Evolutionary conservation across 2,797 vertebrate species (phyloP), one percentile per base, ranked within the genome.

Genomic region (Moxostoma hubbsi): DNA sequence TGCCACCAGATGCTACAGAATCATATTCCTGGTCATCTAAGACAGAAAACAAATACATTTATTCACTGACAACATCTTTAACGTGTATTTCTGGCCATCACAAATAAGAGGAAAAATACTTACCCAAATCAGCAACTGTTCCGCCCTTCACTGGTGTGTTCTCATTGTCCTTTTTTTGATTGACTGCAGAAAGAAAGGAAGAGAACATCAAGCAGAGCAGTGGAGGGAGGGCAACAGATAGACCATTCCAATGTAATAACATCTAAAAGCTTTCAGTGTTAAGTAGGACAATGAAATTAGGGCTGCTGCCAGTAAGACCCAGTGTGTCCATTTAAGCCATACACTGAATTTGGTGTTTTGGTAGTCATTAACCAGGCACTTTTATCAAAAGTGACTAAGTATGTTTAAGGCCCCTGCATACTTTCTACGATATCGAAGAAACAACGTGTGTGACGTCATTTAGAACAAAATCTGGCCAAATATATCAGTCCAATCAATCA

Each of bases 21-120:
- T 97, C 97, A 73, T 99, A 96, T 86, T 99, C 98, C 88, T 98
- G 96, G 64, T 99, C 97, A 93, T 99, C 98, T 99, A 91, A 73
- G 24, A 67, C 1, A 65, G 12, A 8, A 66, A 73, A 55, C 5
- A n/a, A 49, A 50, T 50, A 0, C 5, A 18, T 12, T 2, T 6
- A 5, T 9, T 53, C 1, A 51, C 80, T 65, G 9, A n/a, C 9
- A 12, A 13, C 57, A 8, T 9, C 24, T 46, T 63, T 5, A 5
- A 50, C n/a, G 45, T 16, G 4, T 1, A 43, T 5, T 18, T n/a
- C 50, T 45, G 13, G 3, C 12, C 7, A 11, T 45, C 68, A 65
- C 10, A 50, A 61, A 53, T 10, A 3, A 13, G 0, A 5, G 57
- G 70, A 58, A 54, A 50, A 72, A 69, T 69, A 79, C 88, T 90